phyloP scores from a whole-genome alignment of 2,797 vertebrate genomes.

The Lycodopsis pacificus region DNA sequence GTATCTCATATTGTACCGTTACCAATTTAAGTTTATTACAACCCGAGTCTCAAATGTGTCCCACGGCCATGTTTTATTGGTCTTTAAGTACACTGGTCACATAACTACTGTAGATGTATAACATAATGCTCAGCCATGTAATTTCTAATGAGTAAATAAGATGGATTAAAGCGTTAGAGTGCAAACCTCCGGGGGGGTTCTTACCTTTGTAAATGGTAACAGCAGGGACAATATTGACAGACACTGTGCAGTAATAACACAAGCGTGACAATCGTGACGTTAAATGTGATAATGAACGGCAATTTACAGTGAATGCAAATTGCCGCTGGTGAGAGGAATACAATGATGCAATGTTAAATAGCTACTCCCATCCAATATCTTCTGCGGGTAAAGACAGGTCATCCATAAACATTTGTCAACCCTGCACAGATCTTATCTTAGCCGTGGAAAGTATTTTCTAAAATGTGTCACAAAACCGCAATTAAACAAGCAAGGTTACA shows the following conservation, averaged over 20 bases:
- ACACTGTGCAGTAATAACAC: constrained; percentile 11
- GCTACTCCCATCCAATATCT: constrained; percentile 32
- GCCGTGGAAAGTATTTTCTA: constrained; percentile 63
- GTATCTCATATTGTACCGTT: background rate
- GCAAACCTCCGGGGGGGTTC: background rate
- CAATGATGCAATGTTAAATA: constrained; percentile 31
- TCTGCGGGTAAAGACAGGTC: constrained; percentile 49
- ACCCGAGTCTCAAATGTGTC: background rate
- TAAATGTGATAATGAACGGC: constrained; percentile 28
- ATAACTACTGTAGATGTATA: background rate
- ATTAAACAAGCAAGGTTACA: constrained; percentile 57
- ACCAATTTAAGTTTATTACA: background rate
- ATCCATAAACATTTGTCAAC: constrained; percentile 55
- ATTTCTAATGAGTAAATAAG: constrained; percentile 2
- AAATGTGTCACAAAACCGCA: constrained; percentile 59
- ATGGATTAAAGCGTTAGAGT: background rate
- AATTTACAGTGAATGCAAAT: constrained; percentile 35
- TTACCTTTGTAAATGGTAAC: constrained; percentile 10
- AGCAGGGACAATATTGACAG: constrained; percentile 16
- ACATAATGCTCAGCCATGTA: background rate
- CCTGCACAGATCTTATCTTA: constrained; percentile 61
- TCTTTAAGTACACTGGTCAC: constrained; percentile 3
- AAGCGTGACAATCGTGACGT: constrained; percentile 18
- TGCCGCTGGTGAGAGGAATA: constrained; percentile 12
- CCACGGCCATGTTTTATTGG: background rate